phyloP scores from a whole-genome alignment of 2,113 vertebrate species.

The Tenrec ecaudatus region DNA sequence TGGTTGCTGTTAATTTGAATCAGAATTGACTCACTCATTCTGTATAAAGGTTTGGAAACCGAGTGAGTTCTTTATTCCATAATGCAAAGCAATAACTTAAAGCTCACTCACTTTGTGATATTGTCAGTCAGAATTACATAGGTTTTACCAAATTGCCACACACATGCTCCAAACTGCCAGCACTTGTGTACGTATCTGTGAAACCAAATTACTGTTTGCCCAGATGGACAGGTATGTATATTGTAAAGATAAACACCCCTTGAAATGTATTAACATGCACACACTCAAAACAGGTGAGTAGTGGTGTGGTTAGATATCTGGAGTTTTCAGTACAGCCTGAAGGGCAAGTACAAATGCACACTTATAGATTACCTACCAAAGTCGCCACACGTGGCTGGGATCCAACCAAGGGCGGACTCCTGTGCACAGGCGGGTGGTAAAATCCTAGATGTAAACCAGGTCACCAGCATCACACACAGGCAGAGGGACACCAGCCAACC shows the following conservation, averaged over 20 bases:
- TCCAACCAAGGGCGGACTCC: not conserved
- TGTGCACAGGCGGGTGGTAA: not conserved
- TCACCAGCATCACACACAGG: not conserved
- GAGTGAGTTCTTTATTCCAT: slow-evolving; percentile 64
- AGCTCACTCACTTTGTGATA: slow-evolving; percentile 73
- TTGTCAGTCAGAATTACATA: slow-evolving; percentile 72
- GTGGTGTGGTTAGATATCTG: slow-evolving; percentile 67
- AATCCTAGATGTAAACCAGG: not conserved
- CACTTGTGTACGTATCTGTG: slow-evolving; percentile 66
- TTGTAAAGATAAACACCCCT: slow-evolving; percentile 56
- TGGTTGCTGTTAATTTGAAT: slow-evolving; percentile 80
- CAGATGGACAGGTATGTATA: slow-evolving; percentile 27
- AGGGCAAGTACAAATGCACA: slow-evolving; percentile 68
- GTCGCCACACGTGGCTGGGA: slow-evolving; percentile 24
- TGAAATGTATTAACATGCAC: slow-evolving; percentile 34
- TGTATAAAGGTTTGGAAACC: slow-evolving; percentile 64
- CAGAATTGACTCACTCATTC: slow-evolving; percentile 79
- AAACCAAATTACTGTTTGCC: slow-evolving; percentile 80
- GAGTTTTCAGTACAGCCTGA: slow-evolving; percentile 70
- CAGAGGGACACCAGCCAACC: not conserved
- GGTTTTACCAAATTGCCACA: slow-evolving; percentile 64
- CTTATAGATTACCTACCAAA: slow-evolving; percentile 76
- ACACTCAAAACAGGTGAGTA: slow-evolving; percentile 56
- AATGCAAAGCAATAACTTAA: slow-evolving; percentile 87
- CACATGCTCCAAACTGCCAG: slow-evolving; percentile 61